Evolutionary conservation across 1,140 invertebrate genomes (phyloP).

Genomic region (Camponotus floridanus): DNA sequence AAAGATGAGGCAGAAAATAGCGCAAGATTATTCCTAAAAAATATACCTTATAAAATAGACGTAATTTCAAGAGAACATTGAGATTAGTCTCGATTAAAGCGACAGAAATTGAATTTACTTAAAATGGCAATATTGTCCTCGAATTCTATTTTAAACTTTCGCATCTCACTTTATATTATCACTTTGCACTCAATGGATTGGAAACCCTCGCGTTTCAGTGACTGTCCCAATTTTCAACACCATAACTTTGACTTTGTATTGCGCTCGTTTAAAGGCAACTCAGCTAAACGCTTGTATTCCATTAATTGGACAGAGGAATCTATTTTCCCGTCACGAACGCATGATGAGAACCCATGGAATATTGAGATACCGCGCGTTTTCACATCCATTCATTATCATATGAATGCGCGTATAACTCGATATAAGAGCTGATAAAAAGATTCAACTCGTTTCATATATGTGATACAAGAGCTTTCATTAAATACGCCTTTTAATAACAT

Average conservation of each 20-base stretch:
- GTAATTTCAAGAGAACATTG: too few relatives aligned
- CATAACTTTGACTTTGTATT: conserved; percentile 19
- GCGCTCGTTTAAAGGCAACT: conserved; percentile 22
- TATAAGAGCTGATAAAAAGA: conserved; percentile 46
- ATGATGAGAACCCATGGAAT: neutral
- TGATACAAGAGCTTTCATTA: conserved; percentile 37
- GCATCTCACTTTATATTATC: neutral
- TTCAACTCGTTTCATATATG: neutral
- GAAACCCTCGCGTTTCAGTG: conserved; percentile 6
- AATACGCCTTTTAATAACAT: conserved; percentile 35
- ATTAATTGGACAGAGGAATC: conserved; percentile 41
- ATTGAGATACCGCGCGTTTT: conserved; percentile 37
- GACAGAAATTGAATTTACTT: neutral
- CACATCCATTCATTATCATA: conserved; percentile 33
- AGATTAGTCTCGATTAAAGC: neutral
- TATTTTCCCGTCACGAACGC: conserved; percentile 28
- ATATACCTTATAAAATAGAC: too few relatives aligned
- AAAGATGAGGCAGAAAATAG: neutral
- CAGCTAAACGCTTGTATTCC: conserved; percentile 10
- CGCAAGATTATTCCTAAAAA: too few relatives aligned
- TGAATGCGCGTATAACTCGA: conserved; percentile 27
- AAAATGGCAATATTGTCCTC: neutral
- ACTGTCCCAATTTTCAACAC: conserved; percentile 16
- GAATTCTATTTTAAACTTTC: neutral
- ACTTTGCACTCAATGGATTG: neutral